Evolutionary conservation across 1,140 invertebrate genomes (phyloP).

Genomic region (Ladona fulva): DNA sequence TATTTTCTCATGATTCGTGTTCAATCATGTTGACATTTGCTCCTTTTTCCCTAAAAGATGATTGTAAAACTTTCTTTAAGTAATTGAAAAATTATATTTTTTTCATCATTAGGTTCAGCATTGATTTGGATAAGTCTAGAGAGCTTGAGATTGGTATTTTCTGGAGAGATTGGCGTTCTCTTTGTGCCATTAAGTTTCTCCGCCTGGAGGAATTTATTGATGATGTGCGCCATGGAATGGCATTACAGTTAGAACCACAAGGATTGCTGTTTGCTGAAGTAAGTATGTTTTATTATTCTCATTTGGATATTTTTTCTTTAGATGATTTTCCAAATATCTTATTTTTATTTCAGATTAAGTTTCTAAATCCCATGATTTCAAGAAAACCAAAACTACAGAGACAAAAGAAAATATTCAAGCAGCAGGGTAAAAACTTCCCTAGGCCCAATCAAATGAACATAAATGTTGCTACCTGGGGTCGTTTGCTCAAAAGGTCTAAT

Average conservation of each 20-base stretch:
- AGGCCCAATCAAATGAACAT: constrained; percentile 97
- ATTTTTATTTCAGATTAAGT: constrained; percentile 65
- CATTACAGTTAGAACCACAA: constrained; percentile 92
- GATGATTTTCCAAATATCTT: background rate
- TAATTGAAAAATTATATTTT: background rate
- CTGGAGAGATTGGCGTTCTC: constrained; percentile 92
- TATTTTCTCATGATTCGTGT: no score
- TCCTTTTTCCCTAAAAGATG: background rate
- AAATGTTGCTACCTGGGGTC: constrained; percentile 93
- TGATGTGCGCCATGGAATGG: constrained; percentile 94
- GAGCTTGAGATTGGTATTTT: constrained; percentile 97
- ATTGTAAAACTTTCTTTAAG: background rate
- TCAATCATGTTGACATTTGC: no score
- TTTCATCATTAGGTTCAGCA: constrained; percentile 63
- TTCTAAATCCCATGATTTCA: constrained; percentile 97
- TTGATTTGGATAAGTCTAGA: constrained; percentile 92
- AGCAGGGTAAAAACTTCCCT: constrained; percentile 93
- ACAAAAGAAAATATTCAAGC: constrained; percentile 94
- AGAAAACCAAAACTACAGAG: constrained; percentile 92
- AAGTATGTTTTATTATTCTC: constrained; percentile 21
- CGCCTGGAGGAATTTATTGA: constrained; percentile 98
- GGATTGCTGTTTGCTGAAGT: constrained; percentile 95
- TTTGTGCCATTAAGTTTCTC: constrained; percentile 95
- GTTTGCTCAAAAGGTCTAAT: constrained; percentile 64
- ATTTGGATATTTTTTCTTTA: background rate